Conservation (phyloP, 2,797 vertebrate species). For the Peromyscus melanophrys region DNA sequence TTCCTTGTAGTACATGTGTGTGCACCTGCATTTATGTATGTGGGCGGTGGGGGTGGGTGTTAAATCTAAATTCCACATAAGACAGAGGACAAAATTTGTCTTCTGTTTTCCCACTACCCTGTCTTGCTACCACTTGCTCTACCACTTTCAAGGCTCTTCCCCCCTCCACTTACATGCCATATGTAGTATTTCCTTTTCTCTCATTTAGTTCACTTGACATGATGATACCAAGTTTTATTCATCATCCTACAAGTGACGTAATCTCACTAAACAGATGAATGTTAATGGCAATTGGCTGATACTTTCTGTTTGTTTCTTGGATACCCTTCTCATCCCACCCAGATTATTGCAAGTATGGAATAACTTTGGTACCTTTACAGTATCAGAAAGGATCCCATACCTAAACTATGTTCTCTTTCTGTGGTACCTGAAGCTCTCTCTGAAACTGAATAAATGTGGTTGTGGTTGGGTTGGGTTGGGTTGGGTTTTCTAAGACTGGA, state of each 20-base stretch:
- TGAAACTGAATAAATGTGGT: neutral
- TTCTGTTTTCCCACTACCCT: neutral
- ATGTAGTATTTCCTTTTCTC: neutral
- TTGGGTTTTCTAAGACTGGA: neutral
- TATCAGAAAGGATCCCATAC: neutral
- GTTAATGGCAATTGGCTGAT: neutral
- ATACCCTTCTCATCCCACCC: neutral
- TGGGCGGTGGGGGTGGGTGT: neutral
- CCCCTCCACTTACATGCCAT: neutral
- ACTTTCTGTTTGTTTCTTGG: slow-evolving; percentile 10
- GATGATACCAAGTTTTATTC: neutral
- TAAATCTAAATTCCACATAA: neutral
- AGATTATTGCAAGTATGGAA: slow-evolving; percentile 16
- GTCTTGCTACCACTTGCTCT: too few species aligned
- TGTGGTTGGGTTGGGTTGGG: neutral
- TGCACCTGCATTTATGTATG: too few species aligned
- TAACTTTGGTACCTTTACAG: neutral
- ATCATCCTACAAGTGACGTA: neutral
- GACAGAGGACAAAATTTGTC: neutral
- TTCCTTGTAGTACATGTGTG: neutral
- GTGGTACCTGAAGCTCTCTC: slow-evolving; percentile 28
- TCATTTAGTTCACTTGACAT: neutral
- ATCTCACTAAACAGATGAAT: neutral
- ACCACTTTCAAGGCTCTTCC: neutral
- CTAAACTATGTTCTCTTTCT: neutral